Evolutionary conservation across 30 jellyfish, hydroid and myxozoan species (phyloP), one percentile per base, ranked within the genome.

Genomic region (Pseudorhiza aurosa): DNA sequence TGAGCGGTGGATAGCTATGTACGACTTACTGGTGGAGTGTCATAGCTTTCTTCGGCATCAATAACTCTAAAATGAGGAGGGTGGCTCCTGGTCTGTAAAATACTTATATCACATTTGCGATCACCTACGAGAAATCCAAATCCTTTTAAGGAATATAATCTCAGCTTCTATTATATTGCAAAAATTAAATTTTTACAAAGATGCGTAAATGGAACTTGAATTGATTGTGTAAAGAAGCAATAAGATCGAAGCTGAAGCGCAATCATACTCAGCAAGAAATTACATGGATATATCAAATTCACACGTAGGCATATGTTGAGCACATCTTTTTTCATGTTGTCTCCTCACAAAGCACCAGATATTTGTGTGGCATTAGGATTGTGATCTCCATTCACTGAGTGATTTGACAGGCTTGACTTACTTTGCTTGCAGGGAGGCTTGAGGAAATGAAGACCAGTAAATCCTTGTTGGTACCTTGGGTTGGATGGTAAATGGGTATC

Each of bases 51-150:
- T 17, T 85, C 93, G 30, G 68, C 87, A 32, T 77, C 89, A 28
- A 92, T 32, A 3, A 92, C 96, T 59, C 72, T 85, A 87, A 92
- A 92, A 74, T 92, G 95, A 17, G 98, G 98, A 7, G 92, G 92
- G 29, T 85, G 96, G 31, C 89, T 85, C 24, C 95, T 71, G 25
- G 95, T 73, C 60, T 92, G 98, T 25, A 75, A 67, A 32, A 92
- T 74, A 33, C 90, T 58, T 25, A 92, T 49, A 51, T 77, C 88
- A 80, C 96, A 77, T 28, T 69, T 91, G 71, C 91, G 68, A 30
- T 92, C 96, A 32, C 92, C 98, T 92, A 50, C 14, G 72, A 57
- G 9, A 40, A 45, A 64, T n/a, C n/a, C n/a, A n/a, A n/a, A n/a
- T n/a, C n/a, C n/a, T n/a, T n/a, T n/a, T n/a, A n/a, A n/a, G n/a